phyloP scores from a whole-genome alignment of 2,113 vertebrate genomes.

The Chlorodrepanis virens region DNA sequence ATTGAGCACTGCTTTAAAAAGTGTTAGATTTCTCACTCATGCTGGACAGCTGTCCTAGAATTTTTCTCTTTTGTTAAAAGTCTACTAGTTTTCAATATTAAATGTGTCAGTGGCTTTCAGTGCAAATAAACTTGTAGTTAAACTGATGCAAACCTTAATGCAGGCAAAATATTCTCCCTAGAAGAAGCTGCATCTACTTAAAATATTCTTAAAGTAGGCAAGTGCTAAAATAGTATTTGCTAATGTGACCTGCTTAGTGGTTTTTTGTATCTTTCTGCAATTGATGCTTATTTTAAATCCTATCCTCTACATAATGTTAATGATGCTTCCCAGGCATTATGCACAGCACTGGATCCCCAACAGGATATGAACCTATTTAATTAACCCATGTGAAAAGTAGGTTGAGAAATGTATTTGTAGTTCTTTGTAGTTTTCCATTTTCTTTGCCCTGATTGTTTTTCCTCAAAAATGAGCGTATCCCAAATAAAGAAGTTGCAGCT shows the following conservation, averaged over 20 bases:
- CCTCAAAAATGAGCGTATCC: neutral
- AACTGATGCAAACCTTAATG: neutral
- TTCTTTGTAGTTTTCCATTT: neutral
- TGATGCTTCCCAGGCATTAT: neutral
- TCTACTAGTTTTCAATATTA: neutral
- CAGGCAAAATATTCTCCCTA: neutral
- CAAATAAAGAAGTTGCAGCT: neutral
- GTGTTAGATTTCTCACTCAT: neutral
- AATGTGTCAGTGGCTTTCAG: neutral
- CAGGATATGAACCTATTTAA: conserved; percentile 9
- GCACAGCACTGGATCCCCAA: neutral
- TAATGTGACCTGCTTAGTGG: neutral
- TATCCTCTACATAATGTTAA: neutral
- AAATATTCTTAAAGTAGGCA: neutral
- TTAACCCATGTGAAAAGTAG: neutral
- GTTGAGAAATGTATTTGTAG: neutral
- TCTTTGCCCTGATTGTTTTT: neutral
- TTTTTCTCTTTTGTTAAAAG: neutral
- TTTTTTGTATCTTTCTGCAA: neutral
- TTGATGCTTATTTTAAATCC: neutral
- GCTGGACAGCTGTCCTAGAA: neutral
- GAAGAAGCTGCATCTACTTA: neutral
- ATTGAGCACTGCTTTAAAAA: neutral
- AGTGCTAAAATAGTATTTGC: neutral
- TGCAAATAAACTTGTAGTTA: neutral